Conservation (phyloP, 2,797 vertebrate genomes). For the Mastacembelus armatus region DNA sequence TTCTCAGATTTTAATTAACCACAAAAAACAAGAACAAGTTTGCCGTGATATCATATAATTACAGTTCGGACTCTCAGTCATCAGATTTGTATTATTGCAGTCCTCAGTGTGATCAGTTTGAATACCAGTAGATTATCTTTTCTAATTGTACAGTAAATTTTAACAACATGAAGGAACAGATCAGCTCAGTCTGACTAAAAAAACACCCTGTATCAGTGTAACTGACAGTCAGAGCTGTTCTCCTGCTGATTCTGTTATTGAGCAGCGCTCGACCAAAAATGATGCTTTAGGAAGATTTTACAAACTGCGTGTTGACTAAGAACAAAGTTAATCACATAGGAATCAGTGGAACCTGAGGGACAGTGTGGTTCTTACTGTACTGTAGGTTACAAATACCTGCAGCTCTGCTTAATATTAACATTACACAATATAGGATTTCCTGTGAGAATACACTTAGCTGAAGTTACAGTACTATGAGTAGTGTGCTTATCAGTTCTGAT, state of each 20-base stretch:
- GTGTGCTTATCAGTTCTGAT: slow-evolving; percentile 31
- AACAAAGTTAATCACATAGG: slow-evolving; percentile 29
- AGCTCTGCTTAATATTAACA: slow-evolving; percentile 3
- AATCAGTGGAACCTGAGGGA: slow-evolving; percentile 24
- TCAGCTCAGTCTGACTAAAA: no score
- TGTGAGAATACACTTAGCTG: slow-evolving; percentile 20
- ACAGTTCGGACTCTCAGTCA: slow-evolving; percentile 18
- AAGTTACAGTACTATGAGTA: slow-evolving; percentile 14
- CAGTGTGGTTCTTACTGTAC: not conserved
- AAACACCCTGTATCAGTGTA: no score
- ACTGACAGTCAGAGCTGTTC: no score
- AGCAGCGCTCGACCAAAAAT: slow-evolving; percentile 11
- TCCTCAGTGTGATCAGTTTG: slow-evolving; percentile 9
- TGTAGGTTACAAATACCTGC: slow-evolving; percentile 5
- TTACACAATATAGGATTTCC: slow-evolving; percentile 21
- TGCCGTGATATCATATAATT: slow-evolving; percentile 15
- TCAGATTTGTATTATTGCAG: not conserved
- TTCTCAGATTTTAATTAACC: slow-evolving; percentile 37
- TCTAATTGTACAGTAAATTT: not conserved
- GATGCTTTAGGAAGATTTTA: slow-evolving; percentile 16
- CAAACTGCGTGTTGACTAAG: slow-evolving; percentile 17
- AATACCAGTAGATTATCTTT: not conserved
- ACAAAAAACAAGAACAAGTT: slow-evolving; percentile 35
- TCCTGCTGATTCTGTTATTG: no score
- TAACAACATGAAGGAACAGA: no score